Evolutionary conservation across 2,113 vertebrate genomes (phyloP).

Genomic region (Nannospalax galili): DNA sequence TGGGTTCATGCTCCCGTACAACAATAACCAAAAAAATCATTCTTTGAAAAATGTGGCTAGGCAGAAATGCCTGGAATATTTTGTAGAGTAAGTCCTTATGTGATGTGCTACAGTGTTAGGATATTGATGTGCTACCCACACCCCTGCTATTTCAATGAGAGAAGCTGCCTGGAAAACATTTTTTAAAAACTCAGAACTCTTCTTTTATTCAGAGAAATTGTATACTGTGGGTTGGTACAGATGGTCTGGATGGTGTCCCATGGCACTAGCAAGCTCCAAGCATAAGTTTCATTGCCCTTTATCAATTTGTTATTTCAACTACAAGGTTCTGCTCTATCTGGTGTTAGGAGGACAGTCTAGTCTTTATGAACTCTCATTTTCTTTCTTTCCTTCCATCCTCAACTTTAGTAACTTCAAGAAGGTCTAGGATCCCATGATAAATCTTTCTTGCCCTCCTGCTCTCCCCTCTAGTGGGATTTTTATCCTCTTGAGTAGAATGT

Average conservation of each 20-base stretch:
- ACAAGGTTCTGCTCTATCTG: neutral
- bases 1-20: neutral
- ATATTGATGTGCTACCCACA: neutral
- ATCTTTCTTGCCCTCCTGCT: neutral
- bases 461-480: neutral
- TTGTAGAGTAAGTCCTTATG: neutral
- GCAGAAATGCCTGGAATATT: conserved; percentile 45
- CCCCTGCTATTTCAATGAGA: conserved; percentile 4
- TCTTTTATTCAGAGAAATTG: conserved; percentile 26
- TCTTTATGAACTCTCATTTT: neutral
- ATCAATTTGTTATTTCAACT: conserved; percentile 7
- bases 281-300: neutral
- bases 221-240: neutral
- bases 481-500: neutral
- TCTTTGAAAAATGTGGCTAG: conserved; percentile 33
- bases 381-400: neutral
- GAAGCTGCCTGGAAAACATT: conserved; percentile 52
- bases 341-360: neutral
- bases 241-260: neutral
- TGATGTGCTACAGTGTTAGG: neutral
- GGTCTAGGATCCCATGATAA: neutral
- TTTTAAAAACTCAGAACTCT: neutral
- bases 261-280: neutral
- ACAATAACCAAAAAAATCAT: neutral
- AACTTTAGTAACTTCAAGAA: neutral